Evolutionary conservation across 2,797 vertebrate species (phyloP).

Genomic region (Coracias cyanogaster): DNA sequence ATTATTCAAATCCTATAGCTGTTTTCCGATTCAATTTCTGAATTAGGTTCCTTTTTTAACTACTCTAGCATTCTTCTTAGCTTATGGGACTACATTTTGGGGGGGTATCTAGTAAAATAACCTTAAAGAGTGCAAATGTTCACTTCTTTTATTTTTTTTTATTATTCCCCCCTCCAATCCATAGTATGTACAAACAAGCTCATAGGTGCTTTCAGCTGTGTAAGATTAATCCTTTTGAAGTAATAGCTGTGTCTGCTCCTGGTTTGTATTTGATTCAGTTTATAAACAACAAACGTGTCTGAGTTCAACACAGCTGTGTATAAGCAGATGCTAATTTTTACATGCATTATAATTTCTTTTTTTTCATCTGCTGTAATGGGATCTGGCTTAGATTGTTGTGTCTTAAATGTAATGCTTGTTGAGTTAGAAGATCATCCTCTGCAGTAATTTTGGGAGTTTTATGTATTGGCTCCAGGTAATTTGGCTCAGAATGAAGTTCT

Average conservation of each 20-base stretch:
- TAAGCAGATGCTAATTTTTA: background rate
- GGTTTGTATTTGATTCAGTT: background rate
- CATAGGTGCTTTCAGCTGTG: background rate
- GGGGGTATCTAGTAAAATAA: background rate
- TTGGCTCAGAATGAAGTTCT: background rate
- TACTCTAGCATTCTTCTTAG: background rate
- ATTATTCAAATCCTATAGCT: background rate
- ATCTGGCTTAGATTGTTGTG: background rate
- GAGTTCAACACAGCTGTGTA: background rate
- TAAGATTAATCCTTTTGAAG: background rate
- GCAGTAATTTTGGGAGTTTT: background rate
- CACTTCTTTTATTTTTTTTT: background rate
- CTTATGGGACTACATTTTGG: background rate
- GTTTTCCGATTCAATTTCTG: background rate
- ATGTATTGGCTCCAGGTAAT: background rate
- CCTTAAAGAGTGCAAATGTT: background rate
- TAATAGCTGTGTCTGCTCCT: background rate
- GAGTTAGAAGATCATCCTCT: background rate
- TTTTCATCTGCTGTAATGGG: background rate
- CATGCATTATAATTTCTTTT: background rate
- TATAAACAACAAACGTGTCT: background rate
- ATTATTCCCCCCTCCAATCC: background rate
- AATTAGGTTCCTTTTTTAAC: background rate
- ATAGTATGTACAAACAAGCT: background rate
- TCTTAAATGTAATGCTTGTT: background rate